Conservation (phyloP, 2,797 vertebrate species). For the Rhincodon typus region DNA sequence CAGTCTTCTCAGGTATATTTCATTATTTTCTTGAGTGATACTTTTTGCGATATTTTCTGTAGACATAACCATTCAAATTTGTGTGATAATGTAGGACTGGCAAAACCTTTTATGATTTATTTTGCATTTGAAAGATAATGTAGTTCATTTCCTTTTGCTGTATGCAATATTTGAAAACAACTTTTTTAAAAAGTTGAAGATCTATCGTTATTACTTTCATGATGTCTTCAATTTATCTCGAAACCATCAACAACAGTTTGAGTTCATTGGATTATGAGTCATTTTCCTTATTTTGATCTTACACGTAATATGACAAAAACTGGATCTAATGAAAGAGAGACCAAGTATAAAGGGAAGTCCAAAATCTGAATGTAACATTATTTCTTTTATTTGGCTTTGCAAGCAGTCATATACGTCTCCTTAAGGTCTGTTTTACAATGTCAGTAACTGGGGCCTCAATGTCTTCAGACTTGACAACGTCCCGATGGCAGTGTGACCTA, state of each 20-base stretch:
- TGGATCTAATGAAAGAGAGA: not conserved
- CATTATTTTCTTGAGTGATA: not conserved
- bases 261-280: not conserved
- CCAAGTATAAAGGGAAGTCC: not conserved
- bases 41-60: not conserved
- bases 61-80: not conserved
- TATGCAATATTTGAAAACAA: not conserved
- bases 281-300: not conserved
- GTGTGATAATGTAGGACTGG: not conserved
- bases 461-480: not conserved
- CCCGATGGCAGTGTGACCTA: not conserved
- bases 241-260: not conserved
- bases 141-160: not conserved
- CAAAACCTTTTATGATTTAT: not conserved
- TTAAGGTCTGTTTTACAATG: not conserved
- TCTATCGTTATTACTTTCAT: not conserved
- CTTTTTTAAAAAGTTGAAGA: not conserved
- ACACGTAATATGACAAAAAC: not conserved
- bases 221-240: not conserved
- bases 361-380: not conserved
- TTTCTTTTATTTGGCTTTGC: not conserved
- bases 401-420: not conserved
- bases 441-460: not conserved
- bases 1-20: slow-evolving; percentile 88
- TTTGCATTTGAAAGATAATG: not conserved